These are phyloP conservation scores for Orchestia grillus DNA, from an alignment of 1,140 invertebrate species.

Conservation along the genomic window DNA sequence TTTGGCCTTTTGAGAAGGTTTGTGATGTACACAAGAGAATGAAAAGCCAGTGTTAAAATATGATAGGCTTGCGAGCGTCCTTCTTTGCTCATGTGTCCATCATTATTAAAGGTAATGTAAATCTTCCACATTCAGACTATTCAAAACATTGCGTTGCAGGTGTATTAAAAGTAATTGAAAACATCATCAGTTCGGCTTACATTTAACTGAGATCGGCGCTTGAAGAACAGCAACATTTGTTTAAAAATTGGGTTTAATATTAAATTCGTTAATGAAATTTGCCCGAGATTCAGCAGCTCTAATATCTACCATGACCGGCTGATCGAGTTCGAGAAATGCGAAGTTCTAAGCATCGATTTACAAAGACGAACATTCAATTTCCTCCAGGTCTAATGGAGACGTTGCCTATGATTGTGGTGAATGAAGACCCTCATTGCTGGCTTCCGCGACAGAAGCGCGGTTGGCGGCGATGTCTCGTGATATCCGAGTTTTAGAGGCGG, in stretches of 20 bases:
- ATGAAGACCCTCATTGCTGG: slow-evolving; percentile 44
- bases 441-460: slow-evolving; percentile 28
- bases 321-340: background rate
- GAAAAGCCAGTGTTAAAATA: no score
- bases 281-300: background rate
- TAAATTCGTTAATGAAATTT: background rate
- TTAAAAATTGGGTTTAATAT: background rate
- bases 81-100: no score
- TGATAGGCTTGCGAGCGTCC: no score
- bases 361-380: slow-evolving; percentile 34
- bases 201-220: background rate
- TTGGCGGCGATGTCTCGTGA: slow-evolving; percentile 38
- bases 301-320: background rate
- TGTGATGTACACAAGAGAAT: no score
- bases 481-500: background rate
- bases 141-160: background rate
- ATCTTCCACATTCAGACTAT: background rate
- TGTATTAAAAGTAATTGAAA: background rate
- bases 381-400: slow-evolving; percentile 21
- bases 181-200: background rate
- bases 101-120: background rate
- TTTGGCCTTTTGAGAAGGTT: no score
- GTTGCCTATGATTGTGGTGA: slow-evolving; percentile 29
- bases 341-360: background rate
- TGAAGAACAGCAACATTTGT: background rate